These are phyloP conservation scores for Bombus terrestris DNA, from an alignment of 1,140 invertebrate genomes.

Conservation along the genomic window DNA sequence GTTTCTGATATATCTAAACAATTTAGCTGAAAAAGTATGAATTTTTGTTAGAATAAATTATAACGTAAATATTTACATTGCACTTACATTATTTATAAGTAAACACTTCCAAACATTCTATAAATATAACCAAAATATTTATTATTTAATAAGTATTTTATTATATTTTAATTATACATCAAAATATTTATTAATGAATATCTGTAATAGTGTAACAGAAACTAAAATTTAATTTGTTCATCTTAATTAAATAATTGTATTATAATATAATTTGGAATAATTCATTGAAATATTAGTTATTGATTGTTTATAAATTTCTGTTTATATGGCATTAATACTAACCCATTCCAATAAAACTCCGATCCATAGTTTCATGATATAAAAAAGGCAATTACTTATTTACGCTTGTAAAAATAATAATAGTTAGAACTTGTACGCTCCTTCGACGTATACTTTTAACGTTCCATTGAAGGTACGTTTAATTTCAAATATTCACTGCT, in stretches of 20 bases:
- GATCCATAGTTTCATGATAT: constrained; percentile 55
- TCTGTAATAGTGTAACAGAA: neutral
- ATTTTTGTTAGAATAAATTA: neutral
- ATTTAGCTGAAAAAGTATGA: constrained; percentile 54
- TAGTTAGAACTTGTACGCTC: neutral
- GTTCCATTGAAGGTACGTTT: constrained; percentile 51
- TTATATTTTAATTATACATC: too few species aligned
- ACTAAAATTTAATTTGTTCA: neutral
- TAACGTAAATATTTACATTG: neutral
- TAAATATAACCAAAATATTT: neutral
- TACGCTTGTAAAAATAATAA: neutral
- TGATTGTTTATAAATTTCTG: neutral
- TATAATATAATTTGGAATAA: neutral
- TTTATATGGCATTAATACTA: constrained; percentile 15
- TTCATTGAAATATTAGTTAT: neutral
- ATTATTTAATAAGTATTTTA: too few species aligned
- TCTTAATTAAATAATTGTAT: neutral
- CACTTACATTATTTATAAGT: neutral
- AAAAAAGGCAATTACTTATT: neutral
- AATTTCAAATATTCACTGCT: constrained; percentile 54
- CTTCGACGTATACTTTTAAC: constrained; percentile 8
- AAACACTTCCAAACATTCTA: neutral
- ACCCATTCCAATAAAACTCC: constrained; percentile 66
- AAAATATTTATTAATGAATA: too few species aligned
- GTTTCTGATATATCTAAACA: constrained; percentile 41